Evolutionary conservation across 2,888 invertebrate species (phyloP).

Genomic region (Drosophila sordidapex): DNA sequence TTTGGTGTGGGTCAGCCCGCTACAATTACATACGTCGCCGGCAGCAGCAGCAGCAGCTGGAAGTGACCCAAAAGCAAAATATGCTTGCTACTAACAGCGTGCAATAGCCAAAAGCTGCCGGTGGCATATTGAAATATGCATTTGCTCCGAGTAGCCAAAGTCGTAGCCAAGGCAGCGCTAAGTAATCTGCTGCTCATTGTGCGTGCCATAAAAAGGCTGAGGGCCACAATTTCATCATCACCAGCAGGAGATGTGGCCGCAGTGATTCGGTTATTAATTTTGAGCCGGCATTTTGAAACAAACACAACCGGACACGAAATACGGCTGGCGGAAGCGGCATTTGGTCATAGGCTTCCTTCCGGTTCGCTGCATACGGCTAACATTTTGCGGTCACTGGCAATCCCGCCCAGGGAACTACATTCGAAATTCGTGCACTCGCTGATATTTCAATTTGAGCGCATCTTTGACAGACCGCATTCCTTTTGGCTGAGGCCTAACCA

Average conservation of each 20-base stretch:
- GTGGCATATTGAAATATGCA: constrained; percentile 72
- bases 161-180: constrained; percentile 15
- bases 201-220: constrained; percentile 51
- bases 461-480: constrained; percentile 50
- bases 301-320: constrained; percentile 45
- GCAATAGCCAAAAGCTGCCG: constrained; percentile 51
- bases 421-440: constrained; percentile 50
- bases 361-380: constrained; percentile 70
- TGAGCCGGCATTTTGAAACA: constrained; percentile 43
- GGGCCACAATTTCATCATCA: constrained; percentile 43
- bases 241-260: background rate
- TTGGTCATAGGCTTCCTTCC: constrained; percentile 74
- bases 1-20: constrained; percentile 44
- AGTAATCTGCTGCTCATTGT: constrained; percentile 28
- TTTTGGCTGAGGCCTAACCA: constrained; percentile 15
- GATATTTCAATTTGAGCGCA: constrained; percentile 54
- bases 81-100: constrained; percentile 68
- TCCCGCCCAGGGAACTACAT: constrained; percentile 37
- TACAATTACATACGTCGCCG: constrained; percentile 69
- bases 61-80: constrained; percentile 74
- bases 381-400: constrained; percentile 58
- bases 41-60: constrained; percentile 66
- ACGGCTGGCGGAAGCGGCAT: constrained; percentile 65
- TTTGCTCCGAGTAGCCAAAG: constrained; percentile 45
- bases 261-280: constrained; percentile 45